These are phyloP conservation scores for Brenthis hecate DNA, from an alignment of 2,888 invertebrate genomes.

Conservation along the genomic window DNA sequence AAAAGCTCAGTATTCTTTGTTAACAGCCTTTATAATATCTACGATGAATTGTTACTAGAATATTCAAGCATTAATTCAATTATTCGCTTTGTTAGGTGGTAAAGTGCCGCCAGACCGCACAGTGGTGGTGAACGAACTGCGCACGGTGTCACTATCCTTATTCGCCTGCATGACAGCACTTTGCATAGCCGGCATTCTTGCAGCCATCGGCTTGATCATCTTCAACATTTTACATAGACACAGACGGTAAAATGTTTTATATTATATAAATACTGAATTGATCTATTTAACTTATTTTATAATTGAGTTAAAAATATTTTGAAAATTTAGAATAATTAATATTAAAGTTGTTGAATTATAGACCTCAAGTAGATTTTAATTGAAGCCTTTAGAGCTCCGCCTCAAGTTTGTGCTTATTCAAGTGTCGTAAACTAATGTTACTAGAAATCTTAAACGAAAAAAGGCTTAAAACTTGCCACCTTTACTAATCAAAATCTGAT, in stretches of 20 bases:
- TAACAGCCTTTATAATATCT: neutral
- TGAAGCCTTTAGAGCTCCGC: too few species aligned
- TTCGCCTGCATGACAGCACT: constrained; percentile 97
- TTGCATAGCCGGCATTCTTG: constrained; percentile 93
- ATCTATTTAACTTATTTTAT: too few species aligned
- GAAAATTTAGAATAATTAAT: too few species aligned
- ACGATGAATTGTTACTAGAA: neutral
- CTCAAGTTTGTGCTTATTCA: too few species aligned
- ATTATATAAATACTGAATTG: neutral
- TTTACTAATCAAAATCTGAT: too few species aligned
- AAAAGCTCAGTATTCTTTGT: too few species aligned
- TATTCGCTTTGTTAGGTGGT: constrained; percentile 80
- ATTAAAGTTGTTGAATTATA: too few species aligned
- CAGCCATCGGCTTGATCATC: constrained; percentile 91
- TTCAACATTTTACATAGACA: constrained; percentile 97
- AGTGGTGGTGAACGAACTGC: constrained; percentile 91
- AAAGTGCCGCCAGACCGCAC: constrained; percentile 97
- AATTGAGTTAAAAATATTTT: too few species aligned
- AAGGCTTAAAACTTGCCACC: too few species aligned
- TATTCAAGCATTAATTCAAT: neutral
- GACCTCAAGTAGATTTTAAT: too few species aligned
- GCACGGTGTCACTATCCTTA: constrained; percentile 93
- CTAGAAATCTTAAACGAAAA: too few species aligned
- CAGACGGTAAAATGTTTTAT: constrained; percentile 87
- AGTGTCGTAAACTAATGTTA: too few species aligned